Base-by-base conservation (phyloP, 2,797 vertebrate species). In the Cirrhinus mrigala region DNA sequence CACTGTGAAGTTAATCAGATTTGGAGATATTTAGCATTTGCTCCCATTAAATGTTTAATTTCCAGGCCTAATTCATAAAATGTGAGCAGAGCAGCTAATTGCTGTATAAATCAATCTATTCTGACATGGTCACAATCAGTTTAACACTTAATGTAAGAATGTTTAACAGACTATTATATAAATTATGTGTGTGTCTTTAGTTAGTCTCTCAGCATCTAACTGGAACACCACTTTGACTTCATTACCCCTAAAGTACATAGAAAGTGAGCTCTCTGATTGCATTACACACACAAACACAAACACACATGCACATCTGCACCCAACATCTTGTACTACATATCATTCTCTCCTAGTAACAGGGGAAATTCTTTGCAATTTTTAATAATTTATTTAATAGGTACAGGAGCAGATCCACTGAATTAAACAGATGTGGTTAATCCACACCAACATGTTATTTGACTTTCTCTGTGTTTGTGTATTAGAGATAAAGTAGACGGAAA, bases 191-290 rank as follows among this genome's bases (percentile, higher is more conserved):
- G 12, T 50, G 18, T n/a, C 22, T 52, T 50, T 16, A 94, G 86
- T 90, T 92, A 89, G 91, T 95, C 97, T 96, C 96, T 33, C 24
- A 94, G 96, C 95, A 89, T 90, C 92, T 29, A 64, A 64, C 81
- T 93, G 95, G 96, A 97, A 98, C 97, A 96, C 92, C 94, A 96
- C 96, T 96, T 93, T 89, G 94, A 95, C 96, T 95, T 95, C 93
- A 94, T 92, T 94, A 90, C 93, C 94, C 76, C 71, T 85, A 92
- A 44, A 27, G 52, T 70, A 79, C 93, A 79, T 70, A 58, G 74
- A 84, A 70, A 84, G 14, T 64, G 27, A 82, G 27, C 37, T 62
- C 20, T 16, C 24, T 82, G 68, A 27, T 58, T 46, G 9, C n/a
- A 69, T 56, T 56, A 62, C 20, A 54, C 46, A 68, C 15, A 44